Evolutionary conservation across 2,797 vertebrate genomes (phyloP), one percentile per base, ranked within the genome.

Genomic region (Sebastes glaucus): DNA sequence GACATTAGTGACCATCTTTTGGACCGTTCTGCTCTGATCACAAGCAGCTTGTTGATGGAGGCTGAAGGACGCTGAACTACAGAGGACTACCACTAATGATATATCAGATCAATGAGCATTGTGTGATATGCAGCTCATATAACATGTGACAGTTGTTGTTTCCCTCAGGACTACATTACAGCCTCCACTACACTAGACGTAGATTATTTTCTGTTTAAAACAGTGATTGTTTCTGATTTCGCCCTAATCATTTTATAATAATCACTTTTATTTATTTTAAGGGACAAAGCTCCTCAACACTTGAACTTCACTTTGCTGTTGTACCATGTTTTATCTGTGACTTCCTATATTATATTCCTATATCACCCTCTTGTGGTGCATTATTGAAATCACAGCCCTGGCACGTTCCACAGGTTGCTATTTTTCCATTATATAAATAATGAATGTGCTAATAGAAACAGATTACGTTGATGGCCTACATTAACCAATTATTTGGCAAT

Each of bases 341-440:
- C 27, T 22, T 62, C 23, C 30, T 66, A 35, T 87, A 57, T 62
- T 23, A 16, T 78, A 18, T 66, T 68, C 69, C 18, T 46, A 56
- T 67, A 60, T 61, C 60, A 53, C 89, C 92, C 92, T 89, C 94
- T 92, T 87, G 92, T 88, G 94, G 87, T 13, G 49, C 1, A 49
- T 1, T 13, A 3, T 18, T 70, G 76, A 70, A 82, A 88, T 88
- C 77, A 91, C 93, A 90, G 4, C 27, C 63, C 11, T 2, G 2
- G 11, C 22, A 5, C 0, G n/a, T 28, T 72, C 81, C 3, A 88
- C 87, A 91, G 82, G 91, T 90, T 70, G 75, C 18, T 5, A 2
- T 4, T 66, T 71, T 23, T 32, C 42, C 53, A 25, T 55, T 22
- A 38, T 11, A 35, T 9, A 16, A 59, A 10, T 9, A 22, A 46